Evolutionary conservation across 2,888 invertebrate species (phyloP).

Genomic region (Eristalis intricaria): DNA sequence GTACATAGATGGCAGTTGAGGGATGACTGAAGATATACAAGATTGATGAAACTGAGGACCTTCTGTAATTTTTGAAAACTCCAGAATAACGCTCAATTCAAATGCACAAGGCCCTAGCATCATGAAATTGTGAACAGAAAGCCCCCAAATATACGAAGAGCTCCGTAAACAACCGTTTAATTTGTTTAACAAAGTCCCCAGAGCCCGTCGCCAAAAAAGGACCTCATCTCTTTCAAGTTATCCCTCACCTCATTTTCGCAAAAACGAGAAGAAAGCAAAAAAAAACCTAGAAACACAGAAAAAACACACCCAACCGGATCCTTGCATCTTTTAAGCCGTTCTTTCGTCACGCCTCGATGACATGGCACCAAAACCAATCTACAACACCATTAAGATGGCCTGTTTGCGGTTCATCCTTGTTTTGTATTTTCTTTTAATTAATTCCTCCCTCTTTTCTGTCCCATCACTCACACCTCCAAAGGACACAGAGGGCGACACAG

Average conservation of each 20-base stretch:
- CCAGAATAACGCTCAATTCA: too few relatives aligned
- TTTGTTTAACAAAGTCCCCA: background rate
- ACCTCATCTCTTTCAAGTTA: slow-evolving; percentile 6
- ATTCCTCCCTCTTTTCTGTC: background rate
- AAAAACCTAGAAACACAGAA: background rate
- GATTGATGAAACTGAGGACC: too few relatives aligned
- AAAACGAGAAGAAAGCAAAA: background rate
- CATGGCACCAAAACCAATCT: slow-evolving; percentile 22
- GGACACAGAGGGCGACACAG: background rate
- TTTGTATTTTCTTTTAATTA: slow-evolving; percentile 61
- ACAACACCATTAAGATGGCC: slow-evolving; percentile 29
- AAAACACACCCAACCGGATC: background rate
- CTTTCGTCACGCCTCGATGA: slow-evolving; percentile 18
- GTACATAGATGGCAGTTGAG: too few relatives aligned
- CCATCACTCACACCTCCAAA: background rate
- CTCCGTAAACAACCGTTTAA: background rate
- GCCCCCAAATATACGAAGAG: too few relatives aligned
- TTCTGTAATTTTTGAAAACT: too few relatives aligned
- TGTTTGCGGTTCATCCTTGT: slow-evolving; percentile 28
- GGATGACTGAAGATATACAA: too few relatives aligned
- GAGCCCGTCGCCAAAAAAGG: background rate
- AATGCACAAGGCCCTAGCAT: too few relatives aligned
- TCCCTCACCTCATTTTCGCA: slow-evolving; percentile 18
- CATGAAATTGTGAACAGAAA: too few relatives aligned
- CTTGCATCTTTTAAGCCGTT: slow-evolving; percentile 41